These are phyloP conservation scores for Apeira syringaria DNA, from an alignment of 2,888 invertebrate species.

Conservation along the genomic window DNA sequence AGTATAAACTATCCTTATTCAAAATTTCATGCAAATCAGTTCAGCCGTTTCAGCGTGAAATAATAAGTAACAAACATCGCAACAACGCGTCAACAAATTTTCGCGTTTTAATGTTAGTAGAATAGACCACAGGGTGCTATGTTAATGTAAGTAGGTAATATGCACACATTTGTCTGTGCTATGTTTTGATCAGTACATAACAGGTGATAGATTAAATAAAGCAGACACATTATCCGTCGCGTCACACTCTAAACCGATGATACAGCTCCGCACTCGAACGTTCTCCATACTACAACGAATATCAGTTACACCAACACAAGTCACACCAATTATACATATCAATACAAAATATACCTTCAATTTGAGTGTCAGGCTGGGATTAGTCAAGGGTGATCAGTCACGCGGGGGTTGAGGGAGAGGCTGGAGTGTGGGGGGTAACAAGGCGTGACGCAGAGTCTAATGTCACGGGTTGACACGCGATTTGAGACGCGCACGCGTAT, in stretches of 20 bases:
- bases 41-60: too few relatives aligned
- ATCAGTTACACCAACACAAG: slow-evolving; percentile 1
- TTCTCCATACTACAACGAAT: too few relatives aligned
- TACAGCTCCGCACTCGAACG: too few relatives aligned
- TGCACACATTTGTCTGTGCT: too few relatives aligned
- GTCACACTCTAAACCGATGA: background rate
- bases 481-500: slow-evolving; percentile 64
- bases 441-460: slow-evolving; percentile 60
- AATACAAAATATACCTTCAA: slow-evolving; percentile 24
- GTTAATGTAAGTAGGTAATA: too few relatives aligned
- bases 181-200: background rate
- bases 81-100: too few relatives aligned
- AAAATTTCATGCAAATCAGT: too few relatives aligned
- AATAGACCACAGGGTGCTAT: too few relatives aligned
- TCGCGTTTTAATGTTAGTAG: too few relatives aligned
- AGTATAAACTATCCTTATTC: too few relatives aligned
- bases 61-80: too few relatives aligned
- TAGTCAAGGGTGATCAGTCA: slow-evolving; percentile 45
- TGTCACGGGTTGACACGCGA: slow-evolving; percentile 70
- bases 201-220: background rate
- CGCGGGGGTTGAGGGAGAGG: slow-evolving; percentile 27
- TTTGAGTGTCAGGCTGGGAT: slow-evolving; percentile 40
- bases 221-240: background rate
- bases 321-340: slow-evolving; percentile 31
- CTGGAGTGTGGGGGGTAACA: slow-evolving; percentile 45